These are phyloP conservation scores for Carapus acus DNA, from an alignment of 2,797 vertebrate genomes.

Conservation along the genomic window DNA sequence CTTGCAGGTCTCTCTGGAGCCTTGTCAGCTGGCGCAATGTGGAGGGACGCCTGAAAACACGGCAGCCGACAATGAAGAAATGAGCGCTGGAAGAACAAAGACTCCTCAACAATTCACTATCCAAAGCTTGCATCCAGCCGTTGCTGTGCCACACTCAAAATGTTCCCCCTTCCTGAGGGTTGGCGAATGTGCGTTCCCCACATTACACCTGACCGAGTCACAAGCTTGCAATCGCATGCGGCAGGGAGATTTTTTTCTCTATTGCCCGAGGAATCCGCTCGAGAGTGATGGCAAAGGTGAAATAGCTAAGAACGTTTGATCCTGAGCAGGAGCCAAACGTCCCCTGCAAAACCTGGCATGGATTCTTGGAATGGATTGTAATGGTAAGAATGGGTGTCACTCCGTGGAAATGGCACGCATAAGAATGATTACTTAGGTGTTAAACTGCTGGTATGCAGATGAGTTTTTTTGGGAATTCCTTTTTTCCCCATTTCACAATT, in stretches of 20 bases:
- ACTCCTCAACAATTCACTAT: slow-evolving; percentile 47
- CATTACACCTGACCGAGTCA: slow-evolving; percentile 45
- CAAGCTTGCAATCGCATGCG: slow-evolving; percentile 17
- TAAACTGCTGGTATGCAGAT: not conserved
- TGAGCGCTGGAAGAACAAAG: slow-evolving; percentile 71
- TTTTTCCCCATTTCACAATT: no score
- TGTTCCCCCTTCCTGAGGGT: slow-evolving; percentile 55
- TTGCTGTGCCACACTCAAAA: slow-evolving; percentile 63
- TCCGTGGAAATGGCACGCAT: slow-evolving; percentile 2
- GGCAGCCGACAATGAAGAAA: slow-evolving; percentile 68
- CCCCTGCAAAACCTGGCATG: slow-evolving; percentile 59
- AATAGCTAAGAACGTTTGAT: slow-evolving; percentile 35
- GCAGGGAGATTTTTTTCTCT: slow-evolving; percentile 21
- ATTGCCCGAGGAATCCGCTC: slow-evolving; percentile 8
- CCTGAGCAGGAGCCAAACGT: slow-evolving; percentile 44
- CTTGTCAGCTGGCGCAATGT: slow-evolving; percentile 79
- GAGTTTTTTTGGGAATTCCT: no score
- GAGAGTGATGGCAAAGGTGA: slow-evolving; percentile 48
- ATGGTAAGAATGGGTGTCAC: slow-evolving; percentile 13
- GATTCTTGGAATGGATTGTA: slow-evolving; percentile 57
- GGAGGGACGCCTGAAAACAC: slow-evolving; percentile 83
- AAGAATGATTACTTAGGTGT: not conserved
- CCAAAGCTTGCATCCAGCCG: slow-evolving; percentile 57
- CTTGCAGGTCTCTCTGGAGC: slow-evolving; percentile 84
- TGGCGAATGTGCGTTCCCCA: slow-evolving; percentile 60